Percentiles rank a stretch among this genome's conserved stretches.
These are phyloP conservation scores for Platorchestia sp. DNA, from an alignment of 1,140 invertebrate genomes.

Conservation along the genomic window DNA sequence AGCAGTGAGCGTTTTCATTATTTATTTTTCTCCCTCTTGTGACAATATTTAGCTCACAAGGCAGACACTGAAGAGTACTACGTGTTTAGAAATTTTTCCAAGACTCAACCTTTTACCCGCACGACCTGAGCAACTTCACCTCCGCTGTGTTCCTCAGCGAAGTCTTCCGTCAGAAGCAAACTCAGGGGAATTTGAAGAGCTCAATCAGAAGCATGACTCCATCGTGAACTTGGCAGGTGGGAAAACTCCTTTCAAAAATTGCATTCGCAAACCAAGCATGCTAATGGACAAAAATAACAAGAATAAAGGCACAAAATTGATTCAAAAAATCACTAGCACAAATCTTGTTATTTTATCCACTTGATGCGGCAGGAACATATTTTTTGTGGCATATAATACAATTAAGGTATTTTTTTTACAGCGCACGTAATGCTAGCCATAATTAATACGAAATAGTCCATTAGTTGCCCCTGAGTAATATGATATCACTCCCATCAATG, in stretches of 20 bases:
- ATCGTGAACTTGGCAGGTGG: neutral
- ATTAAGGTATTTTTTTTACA: neutral
- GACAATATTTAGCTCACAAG: too few relatives aligned
- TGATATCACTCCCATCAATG: too few relatives aligned
- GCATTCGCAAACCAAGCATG: neutral
- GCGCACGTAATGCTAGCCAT: neutral
- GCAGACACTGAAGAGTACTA: neutral
- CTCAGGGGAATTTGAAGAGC: neutral
- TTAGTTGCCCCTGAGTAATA: too few relatives aligned
- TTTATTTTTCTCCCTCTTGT: neutral
- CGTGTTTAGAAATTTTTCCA: neutral
- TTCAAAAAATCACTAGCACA: neutral
- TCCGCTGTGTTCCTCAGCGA: neutral
- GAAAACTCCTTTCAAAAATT: neutral
- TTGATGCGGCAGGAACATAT: neutral
- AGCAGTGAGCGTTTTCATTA: neutral
- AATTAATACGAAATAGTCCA: too few relatives aligned
- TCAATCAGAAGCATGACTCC: neutral
- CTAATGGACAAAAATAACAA: neutral
- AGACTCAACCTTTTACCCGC: neutral
- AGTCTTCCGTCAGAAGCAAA: neutral
- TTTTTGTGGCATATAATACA: neutral
- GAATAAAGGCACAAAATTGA: neutral
- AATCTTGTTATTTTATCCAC: neutral
- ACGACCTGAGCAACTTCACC: neutral